Percentiles rank a stretch among this genome's conserved stretches.
Conservation (phyloP, 2,113 vertebrate species). For the Cynopterus brachyotis region DNA sequence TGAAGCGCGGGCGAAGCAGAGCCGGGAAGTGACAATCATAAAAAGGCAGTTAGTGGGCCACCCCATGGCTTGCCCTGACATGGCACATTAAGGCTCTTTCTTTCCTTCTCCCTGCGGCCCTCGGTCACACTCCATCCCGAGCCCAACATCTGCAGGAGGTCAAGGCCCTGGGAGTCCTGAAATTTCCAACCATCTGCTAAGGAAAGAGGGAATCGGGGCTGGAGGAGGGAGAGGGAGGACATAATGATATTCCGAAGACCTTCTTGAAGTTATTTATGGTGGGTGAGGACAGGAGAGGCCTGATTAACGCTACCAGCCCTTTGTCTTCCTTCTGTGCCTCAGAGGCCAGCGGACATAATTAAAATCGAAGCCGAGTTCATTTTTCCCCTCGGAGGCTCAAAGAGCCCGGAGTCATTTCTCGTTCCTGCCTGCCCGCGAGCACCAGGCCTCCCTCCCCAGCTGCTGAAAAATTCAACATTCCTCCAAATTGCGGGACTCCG, state of each 20-base stretch:
- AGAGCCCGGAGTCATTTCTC: constrained; percentile 74
- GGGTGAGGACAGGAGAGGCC: constrained; percentile 71
- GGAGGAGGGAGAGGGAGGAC: constrained; percentile 47
- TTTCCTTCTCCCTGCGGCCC: constrained; percentile 77
- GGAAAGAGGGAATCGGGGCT: constrained; percentile 60
- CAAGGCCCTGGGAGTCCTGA: constrained; percentile 83
- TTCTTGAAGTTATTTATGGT: constrained; percentile 81
- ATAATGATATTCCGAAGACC: constrained; percentile 67
- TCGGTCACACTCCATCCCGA: constrained; percentile 75
- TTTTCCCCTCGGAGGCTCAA: constrained; percentile 79
- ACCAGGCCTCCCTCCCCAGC: constrained; percentile 46
- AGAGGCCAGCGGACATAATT: constrained; percentile 74
- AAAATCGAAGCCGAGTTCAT: constrained; percentile 79
- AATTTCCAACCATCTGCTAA: constrained; percentile 93
- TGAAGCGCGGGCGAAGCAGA: constrained; percentile 83
- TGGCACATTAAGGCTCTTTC: constrained; percentile 90
- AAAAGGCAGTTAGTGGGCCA: constrained; percentile 89
- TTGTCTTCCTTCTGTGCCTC: constrained; percentile 76
- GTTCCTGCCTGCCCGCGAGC: constrained; percentile 60
- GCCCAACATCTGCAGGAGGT: constrained; percentile 92
- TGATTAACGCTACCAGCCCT: constrained; percentile 73
- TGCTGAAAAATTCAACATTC: constrained; percentile 82
- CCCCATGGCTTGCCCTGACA: constrained; percentile 87
- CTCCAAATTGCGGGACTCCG: constrained; percentile 64
- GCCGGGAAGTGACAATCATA: constrained; percentile 88